Evolutionary conservation across 2,113 vertebrate species (phyloP), one percentile per base, ranked within the genome.

Genomic region (Takifugu bimaculatus): DNA sequence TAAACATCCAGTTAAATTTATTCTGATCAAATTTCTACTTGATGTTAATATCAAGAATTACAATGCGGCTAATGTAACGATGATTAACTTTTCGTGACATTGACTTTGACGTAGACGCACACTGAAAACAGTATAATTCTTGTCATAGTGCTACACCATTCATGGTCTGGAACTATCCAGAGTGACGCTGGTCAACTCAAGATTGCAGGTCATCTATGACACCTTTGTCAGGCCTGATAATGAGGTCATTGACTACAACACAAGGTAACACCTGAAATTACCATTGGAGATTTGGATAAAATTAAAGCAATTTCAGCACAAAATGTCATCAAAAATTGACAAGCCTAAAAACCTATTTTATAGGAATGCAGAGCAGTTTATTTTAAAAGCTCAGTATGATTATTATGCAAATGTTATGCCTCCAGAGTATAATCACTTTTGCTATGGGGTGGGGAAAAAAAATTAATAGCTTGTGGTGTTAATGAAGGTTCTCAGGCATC

Each of bases 201-300:
- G 83, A 44, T 82, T 93, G 48, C 85, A 91, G 59, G 87, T 94
- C 20, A 45, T 92, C 76, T 93, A 89, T 11, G 91, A 93, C 59
- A 76, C 82, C 0, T 90, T 92, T 80, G 91, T 96, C 72, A 92
- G 82, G 73, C 91, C 92, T 26, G 79, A 86, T 55, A 86, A 89
- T 62, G 89, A 93, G 64, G 80, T 93, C 43, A 78, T 93, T 54
- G 93, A 94, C 85, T 93, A 78, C 54, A 92, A 93, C 62, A 91
- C 78, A 64, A 93, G 91, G 91, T 94, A 89, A 68, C 49, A 39
- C 35, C 35, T 10, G 7, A 10, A 39, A 39, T 39, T 9, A 39
- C 35, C 20, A 10, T 39, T 10, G 7, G 4, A 39, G 9, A 39
- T 10, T 3, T 1, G 35, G 7, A 39, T 39, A 39, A 39, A 39